Evolutionary conservation across 2,888 invertebrate genomes (phyloP), one percentile per base, ranked within the genome.

Genomic region (Catocala fraxini): DNA sequence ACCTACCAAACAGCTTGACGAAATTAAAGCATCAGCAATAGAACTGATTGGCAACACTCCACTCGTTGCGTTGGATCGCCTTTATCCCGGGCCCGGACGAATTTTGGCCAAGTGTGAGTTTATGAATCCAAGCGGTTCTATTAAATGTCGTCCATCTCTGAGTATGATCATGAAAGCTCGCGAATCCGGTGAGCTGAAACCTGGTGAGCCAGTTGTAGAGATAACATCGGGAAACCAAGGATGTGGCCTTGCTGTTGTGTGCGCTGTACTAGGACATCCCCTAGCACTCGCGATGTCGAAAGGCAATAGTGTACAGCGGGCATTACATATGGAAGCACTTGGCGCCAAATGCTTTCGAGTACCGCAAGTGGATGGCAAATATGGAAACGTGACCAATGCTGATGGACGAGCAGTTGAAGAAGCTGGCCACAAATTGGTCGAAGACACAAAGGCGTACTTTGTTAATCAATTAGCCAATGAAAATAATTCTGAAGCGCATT

Each of bases 151-250:
- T 11, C 93, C 93, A 0, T 88, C 93, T 0, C 70, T 93, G 51
- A 81, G 87, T 63, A 93, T 93, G 93, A 88, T 94, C 60, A 69
- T 81, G 43, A 81, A 81, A 51, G 93, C 93, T 4, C 63, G 77
- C 2, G 82, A 82, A 33, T 80, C 77, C 12, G 93, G 93, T 10
- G 82, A 83, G 3, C 64, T 94, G 51, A 83, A 87, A 56, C 91
- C 92, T 4, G 91, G 91, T 3, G 81, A 65, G 6, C 88, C 88
- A 0, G 90, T 94, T 0, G 71, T 92, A 4, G 93, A 94, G 73
- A 87, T 92, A 5, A 93, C 93, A 1, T 93, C 93, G 1, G 93
- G 93, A 0, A 94, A 94, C 71, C 93, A 93, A 70, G 93, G 93
- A 46, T 91, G 91, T 61, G 93, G 93, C 7, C 86, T 94, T 4